Base-by-base conservation (phyloP, 2,113 vertebrate genomes). In the Psilopsiagon aurifrons region DNA sequence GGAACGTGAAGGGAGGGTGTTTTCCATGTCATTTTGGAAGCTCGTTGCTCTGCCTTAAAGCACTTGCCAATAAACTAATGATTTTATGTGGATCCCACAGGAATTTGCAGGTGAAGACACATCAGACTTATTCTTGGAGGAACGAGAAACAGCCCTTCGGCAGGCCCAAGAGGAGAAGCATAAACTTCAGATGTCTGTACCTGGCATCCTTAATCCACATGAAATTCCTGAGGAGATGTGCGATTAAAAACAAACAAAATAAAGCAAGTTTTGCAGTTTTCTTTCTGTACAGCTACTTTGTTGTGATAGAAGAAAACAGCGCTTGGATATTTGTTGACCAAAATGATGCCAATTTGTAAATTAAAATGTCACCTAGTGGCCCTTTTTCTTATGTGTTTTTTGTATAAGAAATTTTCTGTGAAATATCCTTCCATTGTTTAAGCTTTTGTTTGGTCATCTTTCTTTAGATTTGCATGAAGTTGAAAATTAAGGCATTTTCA, bases 151-250 rank as follows among this genome's bases (percentile, higher is more conserved):
- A 59, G 97, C 99, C 49, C 98, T 99, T 96, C 98, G 99, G 63
- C 99, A 99, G 92, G 99, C 99, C 92, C 99, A 99, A 96, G 99
- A 99, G 97, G 99, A 99, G 97, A 99, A 99, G 91, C 99, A 99
- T 98, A 99, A 99, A 98, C 98, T 99, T 92, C 99, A 99, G 96
- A 98, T 99, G 98, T 99, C 99, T 55, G 99, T 99, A 92, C 99
- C 99, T 67, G 99, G 99, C 95, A 99, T 99, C 97, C 98, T 99
- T 93, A 99, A 99, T 98, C 99, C 99, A 96, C 99, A 99, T 95
- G 99, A 99, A 98, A 98, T 99, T 98, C 99, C 99, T 7, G 99
- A 99, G 98, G 99, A 99, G 97, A 99, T 99, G 99, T 99, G 99
- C 59, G 99, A 99, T 98, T 99, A 98, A 96, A 95, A 92, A 75